A percentile compares a stretch with the other conserved stretches of the same genome.
phyloP scores from a whole-genome alignment of 2,888 invertebrate species.

The Cylloceria caligata region DNA sequence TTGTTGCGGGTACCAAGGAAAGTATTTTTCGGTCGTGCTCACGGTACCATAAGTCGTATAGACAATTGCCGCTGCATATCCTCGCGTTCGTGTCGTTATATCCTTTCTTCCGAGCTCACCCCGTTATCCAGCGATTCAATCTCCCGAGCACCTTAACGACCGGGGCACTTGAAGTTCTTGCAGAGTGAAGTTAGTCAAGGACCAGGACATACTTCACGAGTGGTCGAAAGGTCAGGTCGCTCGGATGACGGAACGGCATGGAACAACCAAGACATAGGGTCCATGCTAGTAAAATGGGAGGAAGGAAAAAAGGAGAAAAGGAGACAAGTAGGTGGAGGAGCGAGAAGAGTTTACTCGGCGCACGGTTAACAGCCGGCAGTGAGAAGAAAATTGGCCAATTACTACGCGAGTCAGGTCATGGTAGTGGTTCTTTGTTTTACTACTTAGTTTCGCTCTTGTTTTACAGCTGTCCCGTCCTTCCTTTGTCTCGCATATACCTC shows the following conservation, averaged over 20 bases:
- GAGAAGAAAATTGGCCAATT: constrained; percentile 73
- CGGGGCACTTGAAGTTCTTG: constrained; percentile 34
- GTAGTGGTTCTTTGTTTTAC: constrained; percentile 73
- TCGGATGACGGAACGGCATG: constrained; percentile 14
- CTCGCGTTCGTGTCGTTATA: constrained; percentile 24
- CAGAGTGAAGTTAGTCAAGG: constrained; percentile 42
- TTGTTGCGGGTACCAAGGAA: constrained; percentile 5
- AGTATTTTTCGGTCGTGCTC: constrained; percentile 13
- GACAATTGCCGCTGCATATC: constrained; percentile 5
- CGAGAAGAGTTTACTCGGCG: constrained; percentile 48
- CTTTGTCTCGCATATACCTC: constrained; percentile 44
- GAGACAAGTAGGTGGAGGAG: constrained; percentile 30
- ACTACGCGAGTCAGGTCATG: constrained; percentile 71
- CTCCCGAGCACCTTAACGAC: constrained; percentile 36
- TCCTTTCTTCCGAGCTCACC: constrained; percentile 22
- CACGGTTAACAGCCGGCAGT: constrained; percentile 53
- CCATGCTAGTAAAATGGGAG: background rate
- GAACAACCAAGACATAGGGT: constrained; percentile 12
- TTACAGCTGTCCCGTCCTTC: constrained; percentile 39
- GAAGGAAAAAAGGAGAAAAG: constrained; percentile 16
- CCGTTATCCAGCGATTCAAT: constrained; percentile 59
- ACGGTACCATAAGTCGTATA: background rate
- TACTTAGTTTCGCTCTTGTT: constrained; percentile 53
- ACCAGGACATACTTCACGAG: constrained; percentile 57
- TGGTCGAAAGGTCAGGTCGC: constrained; percentile 45